A percentile compares a stretch with the other conserved stretches of the same genome.
These are phyloP conservation scores for Tetragonula clypearis DNA, from an alignment of 1,140 invertebrate species.

Conservation along the genomic window DNA sequence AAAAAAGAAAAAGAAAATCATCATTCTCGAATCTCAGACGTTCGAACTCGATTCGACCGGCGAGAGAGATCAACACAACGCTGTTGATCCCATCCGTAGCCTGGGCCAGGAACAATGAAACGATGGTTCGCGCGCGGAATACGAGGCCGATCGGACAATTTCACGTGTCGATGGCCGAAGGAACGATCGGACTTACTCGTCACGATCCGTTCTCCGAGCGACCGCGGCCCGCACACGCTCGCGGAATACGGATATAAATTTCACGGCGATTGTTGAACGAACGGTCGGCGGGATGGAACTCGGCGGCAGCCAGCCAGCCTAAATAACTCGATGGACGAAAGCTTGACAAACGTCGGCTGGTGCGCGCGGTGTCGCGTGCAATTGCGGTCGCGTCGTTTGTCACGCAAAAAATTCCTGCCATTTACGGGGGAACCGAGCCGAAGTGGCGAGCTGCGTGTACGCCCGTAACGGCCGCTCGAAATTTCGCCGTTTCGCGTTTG, in stretches of 20 bases:
- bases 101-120: too few species aligned
- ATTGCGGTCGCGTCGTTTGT: constrained; percentile 26
- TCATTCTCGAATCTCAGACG: too few species aligned
- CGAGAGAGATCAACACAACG: too few species aligned
- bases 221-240: not conserved
- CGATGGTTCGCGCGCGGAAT: constrained; percentile 1
- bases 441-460: not conserved
- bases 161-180: constrained; percentile 36
- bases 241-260: constrained; percentile 42
- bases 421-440: constrained; percentile 8
- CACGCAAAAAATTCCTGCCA: constrained; percentile 23
- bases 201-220: not conserved
- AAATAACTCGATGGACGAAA: constrained; percentile 34
- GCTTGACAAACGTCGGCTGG: constrained; percentile 29
- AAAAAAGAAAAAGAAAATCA: too few species aligned
- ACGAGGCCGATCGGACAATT: constrained; percentile 45
- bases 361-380: not conserved
- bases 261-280: constrained; percentile 24
- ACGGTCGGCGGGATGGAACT: not conserved
- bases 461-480: not conserved
- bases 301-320: not conserved
- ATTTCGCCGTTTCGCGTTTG: not conserved
- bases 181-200: constrained; percentile 41
- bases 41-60: too few species aligned
- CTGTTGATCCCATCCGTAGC: too few species aligned